Evolutionary conservation across 2,113 vertebrate genomes (phyloP), one percentile per base, ranked within the genome.

Genomic region (Apaloderma vittatum): DNA sequence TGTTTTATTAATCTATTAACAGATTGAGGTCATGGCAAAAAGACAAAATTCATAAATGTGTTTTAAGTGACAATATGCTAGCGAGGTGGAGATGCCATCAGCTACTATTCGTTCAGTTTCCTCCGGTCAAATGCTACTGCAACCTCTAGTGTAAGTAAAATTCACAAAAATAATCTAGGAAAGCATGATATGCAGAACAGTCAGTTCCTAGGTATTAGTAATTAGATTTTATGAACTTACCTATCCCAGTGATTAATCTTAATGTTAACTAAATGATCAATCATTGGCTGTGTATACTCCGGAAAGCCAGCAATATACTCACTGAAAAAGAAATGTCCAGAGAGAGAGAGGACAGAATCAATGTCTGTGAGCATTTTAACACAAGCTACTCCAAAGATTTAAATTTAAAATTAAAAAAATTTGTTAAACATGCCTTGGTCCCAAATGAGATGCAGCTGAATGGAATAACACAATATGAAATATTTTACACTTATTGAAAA

Each of bases 221-320:
- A 88, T 68, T 18, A 75, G 36, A 84, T 27, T 86, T 75, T 3
- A 29, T 48, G 22, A 90, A 95, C 99, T 95, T 96, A 99, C 99
- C 98, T 54, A 23, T 99, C 99, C 99, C 99, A 99, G 92, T 99
- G 99, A 95, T 98, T 99, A 92, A 99, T 98, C 97, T 99, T 99
- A 98, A 98, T 98, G 91, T 97, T 52, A 73, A 99, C 90, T 94
- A 99, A 97, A 97, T 99, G 99, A 66, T 99, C 98, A 8, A 99
- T 99, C 98, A 99, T 98, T 2, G 98, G 97, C 51, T 95, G 97
- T 34, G 99, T 99, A 91, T 99, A 99, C 86, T 99, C 99, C 26
- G 99, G 95, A 97, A 99, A 99, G 86, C 98, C 97, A 45, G 99
- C 98, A 51, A 99, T 95, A 49, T 98, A 99, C 49, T 99, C 98